Evolutionary conservation across 2,888 invertebrate species (phyloP).

Genomic region (Drosophila seclusa): DNA sequence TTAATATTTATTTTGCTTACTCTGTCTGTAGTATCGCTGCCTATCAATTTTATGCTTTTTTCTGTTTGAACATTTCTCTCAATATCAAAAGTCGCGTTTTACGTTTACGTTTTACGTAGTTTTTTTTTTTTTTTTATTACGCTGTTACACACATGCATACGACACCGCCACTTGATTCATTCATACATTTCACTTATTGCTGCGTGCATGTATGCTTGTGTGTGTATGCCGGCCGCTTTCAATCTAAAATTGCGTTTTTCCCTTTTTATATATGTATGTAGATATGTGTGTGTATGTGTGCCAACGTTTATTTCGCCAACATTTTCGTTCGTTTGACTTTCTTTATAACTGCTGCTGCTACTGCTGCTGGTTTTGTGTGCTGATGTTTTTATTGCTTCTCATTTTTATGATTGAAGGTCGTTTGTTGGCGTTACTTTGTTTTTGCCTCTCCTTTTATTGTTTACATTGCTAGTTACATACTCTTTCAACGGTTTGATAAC

Average conservation of each 20-base stretch:
- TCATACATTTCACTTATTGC: slow-evolving; percentile 67
- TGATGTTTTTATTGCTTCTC: slow-evolving; percentile 60
- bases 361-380: slow-evolving; percentile 42
- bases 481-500: slow-evolving; percentile 37
- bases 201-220: slow-evolving; percentile 3
- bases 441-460: slow-evolving; percentile 36
- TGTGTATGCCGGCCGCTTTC: slow-evolving; percentile 40
- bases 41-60: slow-evolving; percentile 48
- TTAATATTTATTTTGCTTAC: not conserved
- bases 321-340: slow-evolving; percentile 59
- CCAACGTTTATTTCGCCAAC: slow-evolving; percentile 24
- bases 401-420: slow-evolving; percentile 77
- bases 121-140: slow-evolving; percentile 51
- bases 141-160: slow-evolving; percentile 30
- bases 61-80: slow-evolving; percentile 34
- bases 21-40: slow-evolving; percentile 31
- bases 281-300: slow-evolving; percentile 23
- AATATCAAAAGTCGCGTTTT: slow-evolving; percentile 56
- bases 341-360: slow-evolving; percentile 52
- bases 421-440: slow-evolving; percentile 35
- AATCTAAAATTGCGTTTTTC: slow-evolving; percentile 68
- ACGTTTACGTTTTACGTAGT: slow-evolving; percentile 52
- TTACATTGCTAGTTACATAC: slow-evolving; percentile 36
- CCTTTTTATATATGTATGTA: slow-evolving; percentile 32
- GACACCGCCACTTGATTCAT: slow-evolving; percentile 52